These are phyloP conservation scores for Penelope pileata DNA, from an alignment of 2,113 vertebrate species.

Conservation along the genomic window DNA sequence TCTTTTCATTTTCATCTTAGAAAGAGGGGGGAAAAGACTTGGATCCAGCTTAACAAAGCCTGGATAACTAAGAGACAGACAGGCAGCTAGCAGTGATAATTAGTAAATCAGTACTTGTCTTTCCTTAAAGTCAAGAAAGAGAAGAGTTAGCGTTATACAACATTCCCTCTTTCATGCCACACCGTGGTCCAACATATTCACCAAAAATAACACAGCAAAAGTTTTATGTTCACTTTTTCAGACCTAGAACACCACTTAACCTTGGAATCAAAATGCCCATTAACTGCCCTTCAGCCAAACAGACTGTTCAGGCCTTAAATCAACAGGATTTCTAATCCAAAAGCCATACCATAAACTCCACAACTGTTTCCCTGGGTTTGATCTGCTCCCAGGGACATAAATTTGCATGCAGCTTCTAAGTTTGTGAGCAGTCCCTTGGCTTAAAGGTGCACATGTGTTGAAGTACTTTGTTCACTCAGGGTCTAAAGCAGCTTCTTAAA, in stretches of 20 bases:
- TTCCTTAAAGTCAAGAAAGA: not conserved
- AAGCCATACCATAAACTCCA: not conserved
- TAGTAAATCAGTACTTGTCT: not conserved
- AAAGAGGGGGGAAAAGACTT: not conserved
- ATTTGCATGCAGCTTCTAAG: slow-evolving; percentile 53
- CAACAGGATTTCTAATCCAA: slow-evolving; percentile 40
- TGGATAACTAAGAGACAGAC: not conserved
- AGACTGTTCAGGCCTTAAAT: slow-evolving; percentile 14
- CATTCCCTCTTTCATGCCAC: not conserved
- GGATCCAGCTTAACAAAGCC: not conserved
- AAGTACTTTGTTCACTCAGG: slow-evolving; percentile 20
- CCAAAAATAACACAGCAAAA: not conserved
- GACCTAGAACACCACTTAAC: not conserved
- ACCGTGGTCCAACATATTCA: not conserved
- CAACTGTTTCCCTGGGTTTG: not conserved
- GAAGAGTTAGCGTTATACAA: not conserved
- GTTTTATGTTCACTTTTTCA: not conserved
- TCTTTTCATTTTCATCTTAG: not conserved
- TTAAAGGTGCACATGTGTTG: slow-evolving; percentile 44
- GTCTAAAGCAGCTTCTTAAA: not conserved
- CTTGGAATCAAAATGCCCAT: not conserved
- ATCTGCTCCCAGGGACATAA: slow-evolving; percentile 31
- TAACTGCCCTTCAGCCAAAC: slow-evolving; percentile 13
- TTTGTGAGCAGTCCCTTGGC: not conserved
- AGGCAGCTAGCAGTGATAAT: not conserved